phyloP scores from a whole-genome alignment of 2,113 vertebrate genomes.

The Hirundichthys speculiger region DNA sequence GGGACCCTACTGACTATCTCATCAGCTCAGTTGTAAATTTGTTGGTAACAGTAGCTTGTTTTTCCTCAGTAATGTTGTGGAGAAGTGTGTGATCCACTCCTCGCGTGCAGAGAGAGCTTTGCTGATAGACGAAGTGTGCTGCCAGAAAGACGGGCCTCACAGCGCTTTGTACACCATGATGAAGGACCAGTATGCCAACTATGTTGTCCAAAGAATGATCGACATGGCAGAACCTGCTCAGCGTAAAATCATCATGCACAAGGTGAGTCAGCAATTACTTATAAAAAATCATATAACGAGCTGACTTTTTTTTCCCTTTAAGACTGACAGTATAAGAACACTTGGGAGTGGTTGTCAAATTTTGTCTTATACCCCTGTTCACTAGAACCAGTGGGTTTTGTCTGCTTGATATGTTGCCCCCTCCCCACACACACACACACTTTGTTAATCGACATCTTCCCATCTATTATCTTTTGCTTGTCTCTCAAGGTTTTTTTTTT shows the following conservation, averaged over 20 bases:
- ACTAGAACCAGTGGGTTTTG: neutral
- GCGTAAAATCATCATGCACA: constrained; percentile 99
- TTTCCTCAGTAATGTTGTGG: constrained; percentile 91
- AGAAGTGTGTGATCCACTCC: constrained; percentile 97
- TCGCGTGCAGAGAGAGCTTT: constrained; percentile 95
- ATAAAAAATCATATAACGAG: no score
- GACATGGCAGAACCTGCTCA: constrained; percentile 98
- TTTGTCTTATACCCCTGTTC: no score
- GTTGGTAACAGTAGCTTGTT: neutral
- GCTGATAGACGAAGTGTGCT: constrained; percentile 97
- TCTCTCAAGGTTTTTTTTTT: no score
- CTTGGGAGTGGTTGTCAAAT: no score
- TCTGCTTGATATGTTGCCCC: no score
- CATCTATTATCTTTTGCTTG: no score
- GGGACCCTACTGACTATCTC: no score
- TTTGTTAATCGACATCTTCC: no score
- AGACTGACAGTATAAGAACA: no score
- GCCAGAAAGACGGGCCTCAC: constrained; percentile 97
- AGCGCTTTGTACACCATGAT: constrained; percentile 99
- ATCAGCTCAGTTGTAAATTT: neutral
- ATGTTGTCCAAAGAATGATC: constrained; percentile 98
- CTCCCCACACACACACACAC: no score
- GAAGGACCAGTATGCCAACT: constrained; percentile 99
- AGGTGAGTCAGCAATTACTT: constrained; percentile 72
- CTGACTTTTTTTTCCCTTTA: no score